Evolutionary conservation across 2,888 invertebrate species (phyloP).

Genomic region (Chymomyza procnemis): DNA sequence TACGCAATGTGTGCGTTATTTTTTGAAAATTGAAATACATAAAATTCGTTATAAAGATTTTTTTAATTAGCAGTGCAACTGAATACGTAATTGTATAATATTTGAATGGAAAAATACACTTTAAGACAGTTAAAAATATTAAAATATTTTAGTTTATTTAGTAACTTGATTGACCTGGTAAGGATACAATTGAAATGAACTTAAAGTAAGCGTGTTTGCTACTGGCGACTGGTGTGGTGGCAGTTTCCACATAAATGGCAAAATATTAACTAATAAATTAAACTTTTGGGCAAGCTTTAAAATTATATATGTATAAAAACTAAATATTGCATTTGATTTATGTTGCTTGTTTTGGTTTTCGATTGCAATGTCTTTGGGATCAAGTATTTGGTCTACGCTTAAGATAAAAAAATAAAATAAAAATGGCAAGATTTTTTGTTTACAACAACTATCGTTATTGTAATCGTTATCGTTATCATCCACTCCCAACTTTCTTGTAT

Average conservation of each 20-base stretch:
- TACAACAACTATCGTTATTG: too few relatives aligned
- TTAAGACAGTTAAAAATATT: too few relatives aligned
- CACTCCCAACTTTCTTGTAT: not conserved
- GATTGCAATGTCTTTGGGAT: constrained; percentile 52
- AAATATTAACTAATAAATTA: not conserved
- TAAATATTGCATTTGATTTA: constrained; percentile 24
- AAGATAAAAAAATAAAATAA: constrained; percentile 21
- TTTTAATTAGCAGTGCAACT: too few relatives aligned
- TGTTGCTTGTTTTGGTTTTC: constrained; percentile 13
- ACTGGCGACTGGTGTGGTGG: not conserved
- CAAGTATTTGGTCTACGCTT: constrained; percentile 55
- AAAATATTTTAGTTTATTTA: not conserved
- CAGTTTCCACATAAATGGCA: not conserved
- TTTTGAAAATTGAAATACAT: too few relatives aligned
- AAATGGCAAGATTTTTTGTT: constrained; percentile 61
- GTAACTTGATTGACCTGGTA: not conserved
- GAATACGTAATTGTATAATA: too few relatives aligned
- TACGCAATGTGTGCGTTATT: too few relatives aligned
- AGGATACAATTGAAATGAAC: not conserved
- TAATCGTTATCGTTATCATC: constrained; percentile 26
- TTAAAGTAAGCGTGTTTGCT: not conserved
- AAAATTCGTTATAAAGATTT: too few relatives aligned
- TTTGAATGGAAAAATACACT: too few relatives aligned
- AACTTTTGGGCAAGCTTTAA: not conserved
- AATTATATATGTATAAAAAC: constrained; percentile 13